phyloP scores from a whole-genome alignment of 53 echinoderm and acorn worm species.

The Astropecten irregularis region DNA sequence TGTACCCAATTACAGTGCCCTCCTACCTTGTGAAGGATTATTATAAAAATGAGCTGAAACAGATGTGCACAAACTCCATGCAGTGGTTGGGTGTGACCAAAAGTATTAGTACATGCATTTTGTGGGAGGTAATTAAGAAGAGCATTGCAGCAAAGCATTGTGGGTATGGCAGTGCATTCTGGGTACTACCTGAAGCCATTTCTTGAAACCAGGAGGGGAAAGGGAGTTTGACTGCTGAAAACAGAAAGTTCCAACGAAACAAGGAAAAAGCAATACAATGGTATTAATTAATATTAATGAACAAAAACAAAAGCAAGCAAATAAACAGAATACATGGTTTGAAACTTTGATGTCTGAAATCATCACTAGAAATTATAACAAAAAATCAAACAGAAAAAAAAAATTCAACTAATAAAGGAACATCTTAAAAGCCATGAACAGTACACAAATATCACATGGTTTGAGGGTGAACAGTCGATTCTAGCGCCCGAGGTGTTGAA shows the following conservation, averaged over 20 bases:
- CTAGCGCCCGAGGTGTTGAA: too few relatives aligned
- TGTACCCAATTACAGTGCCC: too few relatives aligned
- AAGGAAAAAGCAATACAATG: background rate
- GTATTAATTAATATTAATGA: too few relatives aligned
- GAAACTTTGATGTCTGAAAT: background rate
- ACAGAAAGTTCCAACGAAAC: background rate
- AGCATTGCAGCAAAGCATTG: background rate
- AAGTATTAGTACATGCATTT: too few relatives aligned
- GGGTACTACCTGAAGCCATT: constrained; percentile 56
- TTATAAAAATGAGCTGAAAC: too few relatives aligned
- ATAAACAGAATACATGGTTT: background rate
- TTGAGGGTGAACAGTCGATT: too few relatives aligned
- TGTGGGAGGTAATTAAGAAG: background rate
- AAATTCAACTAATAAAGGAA: too few relatives aligned
- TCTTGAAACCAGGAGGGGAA: constrained; percentile 46
- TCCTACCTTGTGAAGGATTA: too few relatives aligned
- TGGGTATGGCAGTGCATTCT: constrained; percentile 26
- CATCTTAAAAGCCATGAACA: too few relatives aligned
- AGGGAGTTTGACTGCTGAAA: constrained; percentile 28
- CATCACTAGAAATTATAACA: background rate
- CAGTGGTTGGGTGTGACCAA: too few relatives aligned
- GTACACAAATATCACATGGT: too few relatives aligned
- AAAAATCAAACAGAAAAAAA: background rate
- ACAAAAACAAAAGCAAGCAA: background rate
- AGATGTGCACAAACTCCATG: too few relatives aligned